Conservation (phyloP, 2,888 invertebrate species). For the Phrixothrix hirtus region DNA sequence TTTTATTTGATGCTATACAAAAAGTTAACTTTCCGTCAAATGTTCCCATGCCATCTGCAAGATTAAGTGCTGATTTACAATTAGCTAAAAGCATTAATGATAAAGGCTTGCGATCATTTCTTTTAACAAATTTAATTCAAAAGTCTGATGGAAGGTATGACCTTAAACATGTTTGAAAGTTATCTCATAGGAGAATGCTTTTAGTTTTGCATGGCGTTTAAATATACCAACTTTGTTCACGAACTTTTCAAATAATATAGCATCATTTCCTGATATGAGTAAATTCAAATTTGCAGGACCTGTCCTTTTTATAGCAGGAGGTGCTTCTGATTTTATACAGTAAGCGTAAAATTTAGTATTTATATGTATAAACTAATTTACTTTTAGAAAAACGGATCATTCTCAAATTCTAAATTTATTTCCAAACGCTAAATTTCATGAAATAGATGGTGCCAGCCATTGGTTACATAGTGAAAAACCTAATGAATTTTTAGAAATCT, state of each 20-base stretch:
- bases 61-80: slow-evolving; percentile 68
- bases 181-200: too few species aligned
- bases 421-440: slow-evolving; percentile 69
- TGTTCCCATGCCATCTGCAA: slow-evolving; percentile 69
- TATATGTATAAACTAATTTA: slow-evolving; percentile 1
- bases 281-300: slow-evolving; percentile 60
- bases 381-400: slow-evolving; percentile 60
- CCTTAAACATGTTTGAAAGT: too few species aligned
- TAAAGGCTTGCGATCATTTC: slow-evolving; percentile 70
- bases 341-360: slow-evolving; percentile 50
- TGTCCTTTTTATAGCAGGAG: slow-evolving; percentile 83
- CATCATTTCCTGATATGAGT: slow-evolving; percentile 64
- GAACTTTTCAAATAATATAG: slow-evolving; percentile 67
- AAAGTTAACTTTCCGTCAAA: slow-evolving; percentile 63
- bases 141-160: slow-evolving; percentile 48
- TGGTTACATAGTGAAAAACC: slow-evolving; percentile 95
- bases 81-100: slow-evolving; percentile 62
- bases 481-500: slow-evolving; percentile 68
- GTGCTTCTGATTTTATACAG: slow-evolving; percentile 78
- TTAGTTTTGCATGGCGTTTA: slow-evolving; percentile 73
- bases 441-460: slow-evolving; percentile 83
- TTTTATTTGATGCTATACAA: slow-evolving; percentile 70
- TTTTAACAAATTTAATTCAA: slow-evolving; percentile 79
- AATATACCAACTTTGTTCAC: slow-evolving; percentile 75
- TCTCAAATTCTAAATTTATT: slow-evolving; percentile 70